Evolutionary conservation across 1,140 invertebrate species (phyloP), one percentile per base, ranked within the genome.

Genomic region (Rhyzopertha dominica): DNA sequence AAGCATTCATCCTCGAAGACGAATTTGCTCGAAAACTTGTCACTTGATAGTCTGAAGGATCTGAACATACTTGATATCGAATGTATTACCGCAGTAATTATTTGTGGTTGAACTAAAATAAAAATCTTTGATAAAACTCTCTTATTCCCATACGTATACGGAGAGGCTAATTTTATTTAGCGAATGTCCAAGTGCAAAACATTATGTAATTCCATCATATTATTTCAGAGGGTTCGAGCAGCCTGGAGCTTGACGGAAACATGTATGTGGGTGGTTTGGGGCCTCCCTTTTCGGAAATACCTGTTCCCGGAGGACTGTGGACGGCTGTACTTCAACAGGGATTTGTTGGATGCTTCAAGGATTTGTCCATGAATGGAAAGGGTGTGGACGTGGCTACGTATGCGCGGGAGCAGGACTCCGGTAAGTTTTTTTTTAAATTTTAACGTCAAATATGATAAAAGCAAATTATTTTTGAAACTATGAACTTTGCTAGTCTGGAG

Each of bases 261-360:
- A 72, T 98, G 40, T 96, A 84, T 62, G 80, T 98, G 4, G 95
- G 95, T 1, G 90, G 90, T 3, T 73, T 91, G 5, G 89, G 89
- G 0, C 76, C 82, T 0, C 76, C 81, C 1, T 84, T 87, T 56
- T 80, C 80, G 13, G 79, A 80, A 7, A 73, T 85, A 7, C 77
- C 78, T 5, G 78, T 90, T 18, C 92, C 94, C 2, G 78, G 87
- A 2, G 86, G 87, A 19, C 67, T 98, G 24, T 98, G 95, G 94
- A 88, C 90, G 3, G 91, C 85, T 0, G 82, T 86, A 4, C 68
- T 97, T 16, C 78, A 85, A 38, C 82, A 90, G 58, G 95, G 95
- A 9, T 98, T 89, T 62, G 90, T 97, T 1, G 96, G 95, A 2
- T 98, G 95, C 66, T 78, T 99, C 61, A 79, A 92, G 58, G 94